phyloP scores from a whole-genome alignment of 2,113 vertebrate genomes.

The Myrmophylax atrothorax region DNA sequence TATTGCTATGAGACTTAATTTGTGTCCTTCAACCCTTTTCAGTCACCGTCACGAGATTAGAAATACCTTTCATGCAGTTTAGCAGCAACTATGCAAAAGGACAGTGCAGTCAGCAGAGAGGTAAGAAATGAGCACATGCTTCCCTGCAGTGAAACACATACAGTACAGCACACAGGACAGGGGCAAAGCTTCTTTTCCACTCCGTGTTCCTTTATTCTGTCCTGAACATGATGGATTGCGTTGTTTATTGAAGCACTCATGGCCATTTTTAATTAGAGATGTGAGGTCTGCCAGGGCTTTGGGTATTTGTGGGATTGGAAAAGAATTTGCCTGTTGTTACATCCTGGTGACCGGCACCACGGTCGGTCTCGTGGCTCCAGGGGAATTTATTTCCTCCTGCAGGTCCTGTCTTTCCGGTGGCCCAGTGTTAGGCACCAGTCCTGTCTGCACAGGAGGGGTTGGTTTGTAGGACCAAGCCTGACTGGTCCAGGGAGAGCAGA shows the following conservation, averaged over 20 bases:
- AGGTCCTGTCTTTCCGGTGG: conserved; percentile 56
- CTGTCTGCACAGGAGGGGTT: neutral
- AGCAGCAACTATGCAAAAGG: conserved; percentile 73
- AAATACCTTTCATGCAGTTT: conserved; percentile 77
- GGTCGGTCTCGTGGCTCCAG: conserved; percentile 52
- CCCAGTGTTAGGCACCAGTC: neutral
- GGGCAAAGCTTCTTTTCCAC: conserved; percentile 56
- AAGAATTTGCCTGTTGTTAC: conserved; percentile 70
- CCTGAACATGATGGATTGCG: conserved; percentile 74
- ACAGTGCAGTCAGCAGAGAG: conserved; percentile 72
- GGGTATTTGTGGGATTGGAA: conserved; percentile 70
- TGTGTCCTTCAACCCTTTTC: conserved; percentile 76
- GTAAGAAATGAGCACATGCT: conserved; percentile 50
- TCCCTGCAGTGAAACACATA: conserved; percentile 18
- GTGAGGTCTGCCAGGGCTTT: conserved; percentile 72
- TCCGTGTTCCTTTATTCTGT: conserved; percentile 59
- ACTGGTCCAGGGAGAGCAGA: neutral
- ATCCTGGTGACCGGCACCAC: conserved; percentile 39
- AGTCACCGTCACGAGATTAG: conserved; percentile 75
- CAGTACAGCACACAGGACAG: conserved; percentile 24
- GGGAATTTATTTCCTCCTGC: conserved; percentile 73
- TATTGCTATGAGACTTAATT: conserved; percentile 74
- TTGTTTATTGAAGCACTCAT: conserved; percentile 72
- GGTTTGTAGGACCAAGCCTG: neutral
- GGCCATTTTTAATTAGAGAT: conserved; percentile 78